Conservation (phyloP, 2,888 invertebrate genomes). For the Anticlea derivata region DNA sequence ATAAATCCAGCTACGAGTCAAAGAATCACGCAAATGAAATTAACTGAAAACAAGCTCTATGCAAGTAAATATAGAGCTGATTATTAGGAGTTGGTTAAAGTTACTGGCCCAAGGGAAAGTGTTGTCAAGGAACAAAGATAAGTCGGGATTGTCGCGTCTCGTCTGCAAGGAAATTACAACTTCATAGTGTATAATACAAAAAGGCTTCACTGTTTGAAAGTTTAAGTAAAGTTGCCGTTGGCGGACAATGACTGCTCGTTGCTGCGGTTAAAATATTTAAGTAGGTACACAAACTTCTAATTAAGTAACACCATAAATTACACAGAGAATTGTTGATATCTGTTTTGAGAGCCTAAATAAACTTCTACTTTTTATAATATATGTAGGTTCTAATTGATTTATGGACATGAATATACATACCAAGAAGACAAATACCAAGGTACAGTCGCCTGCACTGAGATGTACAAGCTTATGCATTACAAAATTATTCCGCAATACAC, state of each 20-base stretch:
- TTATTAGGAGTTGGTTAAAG: conserved; percentile 5
- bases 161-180: conserved; percentile 75
- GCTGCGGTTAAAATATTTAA: conserved; percentile 13
- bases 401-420: no score
- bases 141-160: conserved; percentile 75
- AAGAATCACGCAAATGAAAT: conserved; percentile 8
- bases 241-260: conserved; percentile 14
- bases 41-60: conserved; percentile 14
- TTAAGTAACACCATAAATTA: no score
- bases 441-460: no score
- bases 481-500: no score
- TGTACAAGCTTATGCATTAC: no score
- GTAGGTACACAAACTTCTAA: neutral
- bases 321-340: no score
- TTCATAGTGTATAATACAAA: conserved; percentile 61
- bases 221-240: conserved; percentile 33
- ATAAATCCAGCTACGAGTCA: conserved; percentile 64
- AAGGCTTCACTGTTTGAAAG: conserved; percentile 56
- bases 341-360: no score
- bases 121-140: conserved; percentile 79
- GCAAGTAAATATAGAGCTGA: conserved; percentile 1
- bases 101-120: conserved; percentile 71
- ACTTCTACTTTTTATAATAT: no score
- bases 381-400: no score
- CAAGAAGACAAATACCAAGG: no score